Evolutionary conservation across 1,140 invertebrate species (phyloP), one percentile per base, ranked within the genome.

Genomic region (Drosophila tsacasi): DNA sequence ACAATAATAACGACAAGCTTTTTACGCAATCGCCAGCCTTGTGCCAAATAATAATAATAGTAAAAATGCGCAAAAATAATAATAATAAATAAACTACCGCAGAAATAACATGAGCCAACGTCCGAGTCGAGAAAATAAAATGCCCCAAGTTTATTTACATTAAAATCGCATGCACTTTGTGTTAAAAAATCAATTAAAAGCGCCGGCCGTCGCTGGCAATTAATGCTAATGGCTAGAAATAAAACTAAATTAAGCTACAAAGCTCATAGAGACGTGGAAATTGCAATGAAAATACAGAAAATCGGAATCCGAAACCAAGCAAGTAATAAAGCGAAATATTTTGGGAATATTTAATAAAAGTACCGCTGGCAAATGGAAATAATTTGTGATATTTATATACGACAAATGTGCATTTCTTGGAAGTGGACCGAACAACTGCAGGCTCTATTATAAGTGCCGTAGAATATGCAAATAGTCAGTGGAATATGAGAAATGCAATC

Each of bases 31-130:
- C 72, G 47, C 40, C 76, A 90, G 85, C 85, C 85, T 90, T 89
- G 85, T 89, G 85, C 85, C 85, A 90, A 85, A 84, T 84, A 81
- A 79, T 81, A 75, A 78, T 86, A 82, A 76, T 83, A 83, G 81
- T 90, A 89, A 85, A 90, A 80, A 80, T 79, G 76, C 60, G 76
- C 54, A 73, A 73, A 79, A 71, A 78, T 71, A 77, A 83, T 65
- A 65, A 76, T 50, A 59, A 81, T 81, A 64, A 61, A 59, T 71
- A 42, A 75, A 69, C 60, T 19, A 69, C 35, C 42, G 39, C 63
- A 15, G 60, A 83, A 82, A 78, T 61, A 77, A 63, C 27, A 37
- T 15, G 49, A 25, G 32, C 57, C 63, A 81, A 58, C 50, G 65
- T 44, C 57, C 66, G 71, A 80, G 49, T 64, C 66, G 47, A 37